These are phyloP conservation scores for Loxodonta africana DNA, from an alignment of 2,113 vertebrate species.

Conservation along the genomic window DNA sequence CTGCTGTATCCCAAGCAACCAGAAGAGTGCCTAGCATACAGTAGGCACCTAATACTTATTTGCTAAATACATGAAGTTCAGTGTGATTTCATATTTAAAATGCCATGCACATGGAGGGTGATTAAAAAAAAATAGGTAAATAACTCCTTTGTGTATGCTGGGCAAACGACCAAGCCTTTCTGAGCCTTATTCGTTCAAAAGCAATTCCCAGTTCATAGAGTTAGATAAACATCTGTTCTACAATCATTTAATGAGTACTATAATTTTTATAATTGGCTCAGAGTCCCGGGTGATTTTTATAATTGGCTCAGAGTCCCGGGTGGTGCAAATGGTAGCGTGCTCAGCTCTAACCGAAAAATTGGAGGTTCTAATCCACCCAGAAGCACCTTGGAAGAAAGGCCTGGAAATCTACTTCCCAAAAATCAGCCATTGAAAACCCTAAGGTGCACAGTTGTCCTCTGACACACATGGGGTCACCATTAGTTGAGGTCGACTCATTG, in stretches of 20 bases:
- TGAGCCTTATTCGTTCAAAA: neutral
- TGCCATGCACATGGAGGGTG: neutral
- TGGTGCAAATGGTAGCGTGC: no score
- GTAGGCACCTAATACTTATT: neutral
- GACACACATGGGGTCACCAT: no score
- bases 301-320: no score
- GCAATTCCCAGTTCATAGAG: neutral
- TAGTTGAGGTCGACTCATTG: no score
- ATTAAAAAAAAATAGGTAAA: neutral
- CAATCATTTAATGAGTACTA: neutral
- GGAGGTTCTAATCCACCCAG: no score
- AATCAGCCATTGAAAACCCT: no score
- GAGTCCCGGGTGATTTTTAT: no score
- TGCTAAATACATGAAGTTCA: neutral
- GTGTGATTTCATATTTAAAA: neutral
- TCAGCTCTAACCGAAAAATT: no score
- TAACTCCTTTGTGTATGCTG: neutral
- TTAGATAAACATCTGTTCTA: slow-evolving; percentile 30
- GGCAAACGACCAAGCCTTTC: neutral
- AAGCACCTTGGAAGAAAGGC: no score
- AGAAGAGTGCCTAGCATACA: neutral
- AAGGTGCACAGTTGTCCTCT: no score
- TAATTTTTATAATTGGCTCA: no score
- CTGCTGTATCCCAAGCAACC: neutral
- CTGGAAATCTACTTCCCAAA: no score